Evolutionary conservation across 2,113 vertebrate species (phyloP).

Genomic region (Dunckerocampus dactyliophorus): DNA sequence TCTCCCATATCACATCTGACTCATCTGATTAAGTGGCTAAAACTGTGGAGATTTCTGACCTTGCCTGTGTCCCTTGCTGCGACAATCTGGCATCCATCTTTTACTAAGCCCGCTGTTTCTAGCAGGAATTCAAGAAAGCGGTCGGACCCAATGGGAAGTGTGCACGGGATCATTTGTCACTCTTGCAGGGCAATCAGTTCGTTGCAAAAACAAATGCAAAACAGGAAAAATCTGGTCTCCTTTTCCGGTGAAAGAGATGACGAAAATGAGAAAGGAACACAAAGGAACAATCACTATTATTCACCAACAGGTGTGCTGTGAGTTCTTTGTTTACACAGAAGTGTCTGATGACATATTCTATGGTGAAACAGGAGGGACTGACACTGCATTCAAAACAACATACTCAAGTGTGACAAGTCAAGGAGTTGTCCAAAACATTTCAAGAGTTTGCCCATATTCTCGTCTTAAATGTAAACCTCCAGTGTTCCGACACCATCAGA

Average conservation of each 20-base stretch:
- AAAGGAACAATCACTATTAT: conserved; percentile 40
- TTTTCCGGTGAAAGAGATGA: conserved; percentile 61
- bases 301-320: conserved; percentile 38
- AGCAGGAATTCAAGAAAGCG: conserved; percentile 3
- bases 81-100: conserved; percentile 3
- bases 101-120: background rate
- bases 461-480: too few relatives aligned
- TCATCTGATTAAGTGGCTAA: conserved; percentile 18
- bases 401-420: background rate
- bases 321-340: conserved; percentile 11
- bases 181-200: conserved; percentile 18
- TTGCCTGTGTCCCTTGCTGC: conserved; percentile 11
- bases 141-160: conserved; percentile 22
- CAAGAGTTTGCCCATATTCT: too few relatives aligned
- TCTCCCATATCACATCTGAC: conserved; percentile 14
- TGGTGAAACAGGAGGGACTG: background rate
- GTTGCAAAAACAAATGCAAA: conserved; percentile 64
- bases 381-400: conserved; percentile 2
- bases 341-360: background rate
- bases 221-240: conserved; percentile 84
- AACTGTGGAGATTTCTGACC: conserved; percentile 26
- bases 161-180: conserved; percentile 27
- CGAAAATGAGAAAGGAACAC: conserved; percentile 71
- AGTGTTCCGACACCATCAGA: too few relatives aligned
- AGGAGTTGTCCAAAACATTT: too few relatives aligned